Base-by-base conservation (phyloP, 2,113 vertebrate genomes). In the Gambusia affinis region DNA sequence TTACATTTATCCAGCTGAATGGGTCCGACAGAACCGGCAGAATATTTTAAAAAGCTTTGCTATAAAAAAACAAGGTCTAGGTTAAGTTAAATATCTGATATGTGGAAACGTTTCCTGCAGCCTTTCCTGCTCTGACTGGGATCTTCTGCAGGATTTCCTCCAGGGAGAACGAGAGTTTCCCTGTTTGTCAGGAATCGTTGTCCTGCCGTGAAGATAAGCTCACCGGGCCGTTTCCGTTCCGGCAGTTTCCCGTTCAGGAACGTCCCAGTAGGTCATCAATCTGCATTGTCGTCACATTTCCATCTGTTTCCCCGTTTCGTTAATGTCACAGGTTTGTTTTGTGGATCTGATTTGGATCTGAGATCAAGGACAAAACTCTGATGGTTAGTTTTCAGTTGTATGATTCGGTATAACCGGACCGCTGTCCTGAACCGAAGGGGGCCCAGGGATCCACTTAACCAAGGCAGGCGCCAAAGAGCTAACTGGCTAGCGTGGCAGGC, bases 291-390 rank as follows among this genome's bases (percentile, higher is more conserved):
- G 30, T 63, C 74, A 61, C 39, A 15, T 47, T 12, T 35, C 57
- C 73, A 61, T 57, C 8, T 61, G 64, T 27, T 30, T 75, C 73
- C 73, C 24, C 1, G 24, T 42, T 75, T 68, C 57, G 64, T 61
- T 27, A 39, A 39, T 47, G 60, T 67, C 66, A 67, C 14, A 22
- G 15, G 19, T 22, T 19, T 30, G n/a, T 22, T 67, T 67, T 1
- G 8, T 62, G n/a, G 15, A 0, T 47, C 14, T 35, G 57, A 35
- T 54, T 75, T 19, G 27, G 12, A 69, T 44, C 66, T 29, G 66
- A 47, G 35, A 27, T 19, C 37, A 17, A 47, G 44, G 0, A 27
- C 37, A 8, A 19, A 17, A 2, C 44, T 17, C 44, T 47, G 44
- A 47, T 19, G 44, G 4, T 47, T 47, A 44, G 42, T 1, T 47